phyloP scores from a whole-genome alignment of 2,113 vertebrate genomes.

The Procavia capensis region DNA sequence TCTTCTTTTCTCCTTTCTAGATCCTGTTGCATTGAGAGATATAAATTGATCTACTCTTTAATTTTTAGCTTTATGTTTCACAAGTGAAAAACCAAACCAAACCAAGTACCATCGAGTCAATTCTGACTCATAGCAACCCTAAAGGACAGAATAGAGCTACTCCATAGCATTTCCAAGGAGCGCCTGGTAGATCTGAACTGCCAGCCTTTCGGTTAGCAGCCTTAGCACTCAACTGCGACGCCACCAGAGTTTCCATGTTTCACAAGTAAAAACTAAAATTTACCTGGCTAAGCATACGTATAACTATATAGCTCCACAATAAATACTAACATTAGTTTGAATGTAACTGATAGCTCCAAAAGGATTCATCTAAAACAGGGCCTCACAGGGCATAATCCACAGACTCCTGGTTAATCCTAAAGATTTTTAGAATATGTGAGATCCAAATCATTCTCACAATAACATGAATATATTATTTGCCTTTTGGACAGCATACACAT shows the following conservation, averaged over 20 bases:
- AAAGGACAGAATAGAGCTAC: too few relatives aligned
- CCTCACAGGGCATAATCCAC: neutral
- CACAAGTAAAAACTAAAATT: neutral
- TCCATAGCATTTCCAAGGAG: too few relatives aligned
- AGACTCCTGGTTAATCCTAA: neutral
- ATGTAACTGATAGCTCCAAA: neutral
- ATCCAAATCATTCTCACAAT: neutral
- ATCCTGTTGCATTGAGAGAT: slow-evolving; percentile 84
- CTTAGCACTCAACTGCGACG: too few relatives aligned
- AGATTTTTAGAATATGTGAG: neutral
- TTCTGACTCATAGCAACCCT: too few relatives aligned
- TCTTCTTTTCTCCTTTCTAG: slow-evolving; percentile 87
- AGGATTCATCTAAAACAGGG: neutral
- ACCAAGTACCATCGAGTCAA: too few relatives aligned
- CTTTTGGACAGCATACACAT: neutral
- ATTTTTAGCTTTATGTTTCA: neutral
- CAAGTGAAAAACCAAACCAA: neutral
- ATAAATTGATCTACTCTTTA: neutral
- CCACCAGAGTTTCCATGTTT: too few relatives aligned
- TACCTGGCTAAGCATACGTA: neutral
- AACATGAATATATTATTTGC: neutral
- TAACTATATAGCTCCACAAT: neutral
- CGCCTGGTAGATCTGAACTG: too few relatives aligned
- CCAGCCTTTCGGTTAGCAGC: too few relatives aligned
- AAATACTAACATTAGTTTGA: slow-evolving; percentile 17